Evolutionary conservation across 2,113 vertebrate species (phyloP), one percentile per base, ranked within the genome.

Genomic region (Hucho hucho): DNA sequence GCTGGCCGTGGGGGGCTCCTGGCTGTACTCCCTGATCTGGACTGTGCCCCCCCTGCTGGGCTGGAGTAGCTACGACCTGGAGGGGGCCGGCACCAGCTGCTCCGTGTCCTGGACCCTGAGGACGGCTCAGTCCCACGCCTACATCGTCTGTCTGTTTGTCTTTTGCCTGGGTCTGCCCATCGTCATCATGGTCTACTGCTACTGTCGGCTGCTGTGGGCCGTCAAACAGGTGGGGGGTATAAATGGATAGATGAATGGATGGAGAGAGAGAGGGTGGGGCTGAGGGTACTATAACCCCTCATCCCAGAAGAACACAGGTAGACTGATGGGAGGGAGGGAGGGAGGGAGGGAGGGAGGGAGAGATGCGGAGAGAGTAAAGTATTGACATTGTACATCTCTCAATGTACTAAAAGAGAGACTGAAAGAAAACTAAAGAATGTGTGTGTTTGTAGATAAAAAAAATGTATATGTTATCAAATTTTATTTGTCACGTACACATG

Each of bases 21-120:
- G 95, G 96, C 79, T 95, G 26, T 97, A 97, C 84, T 95, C 95
- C 64, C 81, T 97, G 86, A 1, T 95, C 75, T 97, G 95, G 95
- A 97, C 95, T 0, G 87, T 96, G 75, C 95, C 95, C 6, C 95
- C 95, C 12, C 91, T 96, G 25, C 68, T 97, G 2, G 95, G 95
- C 0, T 97, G 96, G 95, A 96, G 95, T 85, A 95, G 95, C 79
- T 96, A 96, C 0, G 94, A 90, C 2, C 12, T 93, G 46, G 95
- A 97, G 81, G 95, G 95, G 0, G 94, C 95, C 0, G 95, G 95
- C 46, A 96, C 94, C 5, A 96, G 94, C 79, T 97, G 96, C 74
- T 97, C 95, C 0, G 95, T 96, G 3, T 93, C 92, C 18, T 96
- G 95, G 95, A 95, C 92, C 1, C 87, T 93, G 0, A 90, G 86